Base-by-base conservation (phyloP, 53 echinoderm and acorn worm genomes). In the Temnopleurus reevesii region DNA sequence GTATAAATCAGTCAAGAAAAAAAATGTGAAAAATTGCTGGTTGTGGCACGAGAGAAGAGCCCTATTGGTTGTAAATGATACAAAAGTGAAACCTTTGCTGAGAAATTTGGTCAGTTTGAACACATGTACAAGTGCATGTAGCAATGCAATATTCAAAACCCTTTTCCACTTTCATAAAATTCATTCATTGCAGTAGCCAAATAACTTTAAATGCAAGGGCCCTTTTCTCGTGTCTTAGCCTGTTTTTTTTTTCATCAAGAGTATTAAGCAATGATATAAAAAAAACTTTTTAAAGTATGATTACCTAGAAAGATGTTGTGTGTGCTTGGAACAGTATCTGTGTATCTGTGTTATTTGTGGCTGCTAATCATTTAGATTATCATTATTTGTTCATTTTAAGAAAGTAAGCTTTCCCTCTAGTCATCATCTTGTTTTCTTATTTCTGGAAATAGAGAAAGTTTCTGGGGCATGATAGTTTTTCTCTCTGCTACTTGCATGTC, bases 321-420 rank as follows among this genome's bases (percentile, higher is more conserved):
- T 79, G 79, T 79, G 79, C 79, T 79, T 26, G 46, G 49, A 79
- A 79, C 79, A 79, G 79, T 79, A 47, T 79, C 27, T 29, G 51
- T 49, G 49, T 79, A 79, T 49, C 46, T 79, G 49, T 79, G 25
- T 49, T 27, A 49, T 79, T 47, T 79, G 28, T 79, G 26, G 47
- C 49, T 47, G 79, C 79, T 47, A 79, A 49, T 79, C 47, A 47
- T 79, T 51, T 25, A 27, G 7, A 0, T 76, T 76, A 76, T 76
- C 24, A 23, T 15, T 76, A 44, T 19, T 46, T 12, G n/a, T n/a
- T 29, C 41, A 13, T 47, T 46, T 28, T 15, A 28, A 28, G 4
- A 79, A 47, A 27, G 23, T 79, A 5, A 28, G 15, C 15, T 51
- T 79, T 41, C 71, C 63, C 43, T 27, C 41, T 71, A n/a, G 71